Base-by-base conservation (phyloP, 2,888 invertebrate species). In the Agapostemon virescens region DNA sequence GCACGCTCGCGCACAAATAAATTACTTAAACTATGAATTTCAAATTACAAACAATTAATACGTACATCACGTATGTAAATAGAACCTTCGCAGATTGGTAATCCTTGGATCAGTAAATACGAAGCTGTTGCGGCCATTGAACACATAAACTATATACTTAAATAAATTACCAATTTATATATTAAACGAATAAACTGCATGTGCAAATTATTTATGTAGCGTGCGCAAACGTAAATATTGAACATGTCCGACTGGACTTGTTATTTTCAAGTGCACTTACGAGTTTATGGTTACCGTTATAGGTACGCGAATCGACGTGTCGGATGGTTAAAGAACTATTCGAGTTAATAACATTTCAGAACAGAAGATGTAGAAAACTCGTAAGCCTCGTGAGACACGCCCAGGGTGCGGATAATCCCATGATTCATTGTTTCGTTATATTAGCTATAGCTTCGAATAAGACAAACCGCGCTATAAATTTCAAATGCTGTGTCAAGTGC, bases 381-480 rank as follows among this genome's bases (percentile, higher is more conserved):
- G 84, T 85, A 87, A 87, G 74, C 85, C 73, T 78, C 74, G 77
- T 23, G 38, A 74, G 79, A 68, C 80, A 85, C 82, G 84, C 79
- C 81, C 80, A 69, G 78, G 83, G 78, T 79, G 79, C 81, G 88
- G 88, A 89, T 90, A 89, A 90, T 88, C 87, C 82, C 78, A 85
- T 89, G 88, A 90, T 90, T 90, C 90, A 90, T 90, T 90, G 89
- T 90, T 90, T 89, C 84, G 88, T 90, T 90, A 85, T 55, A 81
- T 85, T 83, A 85, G 79, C 79, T 72, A 81, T 79, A 79, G 64
- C 77, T 77, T 26, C 66, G 86, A 89, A 90, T 90, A 90, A 90
- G 86, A 81, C 80, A 58, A 68, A 68, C 72, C 86, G 81, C 84
- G 86, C 86, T 84, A 85, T 79, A 80, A 78, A 42, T 77, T 84